These are phyloP conservation scores for Gasterosteus aculeatus DNA, from an alignment of 2,113 vertebrate genomes.

Conservation along the genomic window DNA sequence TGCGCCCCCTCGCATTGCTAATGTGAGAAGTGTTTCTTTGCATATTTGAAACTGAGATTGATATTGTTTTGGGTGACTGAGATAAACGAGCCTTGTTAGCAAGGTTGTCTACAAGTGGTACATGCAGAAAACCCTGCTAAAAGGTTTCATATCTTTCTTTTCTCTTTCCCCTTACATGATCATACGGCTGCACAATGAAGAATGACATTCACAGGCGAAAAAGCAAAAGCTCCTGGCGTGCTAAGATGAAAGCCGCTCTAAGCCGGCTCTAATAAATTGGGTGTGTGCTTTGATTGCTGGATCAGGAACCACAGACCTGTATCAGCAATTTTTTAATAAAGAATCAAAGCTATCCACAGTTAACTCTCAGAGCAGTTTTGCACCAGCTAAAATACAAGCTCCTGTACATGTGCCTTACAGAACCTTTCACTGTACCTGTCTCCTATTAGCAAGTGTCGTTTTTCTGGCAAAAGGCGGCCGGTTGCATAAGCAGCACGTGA, in stretches of 20 bases:
- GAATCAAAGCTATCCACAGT: constrained; percentile 21
- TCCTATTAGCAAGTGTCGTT: constrained; percentile 37
- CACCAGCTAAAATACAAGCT: constrained; percentile 21
- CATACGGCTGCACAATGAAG: constrained; percentile 20
- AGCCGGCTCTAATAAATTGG: constrained; percentile 57
- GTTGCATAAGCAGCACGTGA: constrained; percentile 55
- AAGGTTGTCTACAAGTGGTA: constrained; percentile 30
- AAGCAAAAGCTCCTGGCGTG: constrained; percentile 38
- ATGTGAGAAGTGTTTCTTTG: constrained; percentile 31
- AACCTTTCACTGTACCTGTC: constrained; percentile 10
- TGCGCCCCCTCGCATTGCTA: constrained; percentile 44
- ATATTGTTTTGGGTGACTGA: constrained; percentile 61
- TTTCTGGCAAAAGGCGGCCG: constrained; percentile 22
- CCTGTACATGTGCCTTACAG: too few species aligned
- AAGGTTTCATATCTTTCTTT: neutral
- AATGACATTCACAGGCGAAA: constrained; percentile 14
- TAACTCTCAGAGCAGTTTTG: constrained; percentile 13
- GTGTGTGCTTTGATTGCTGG: constrained; percentile 66
- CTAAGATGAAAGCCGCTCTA: constrained; percentile 42
- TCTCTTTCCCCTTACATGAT: constrained; percentile 40
- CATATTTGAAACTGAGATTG: constrained; percentile 51
- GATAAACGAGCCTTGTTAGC: constrained; percentile 54
- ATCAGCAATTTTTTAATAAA: constrained; percentile 61
- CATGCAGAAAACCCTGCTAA: too few species aligned
- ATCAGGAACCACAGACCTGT: constrained; percentile 54